Evolutionary conservation across 1,140 invertebrate genomes (phyloP), one percentile per base, ranked within the genome.

Genomic region (Caenorhabditis inopinata): DNA sequence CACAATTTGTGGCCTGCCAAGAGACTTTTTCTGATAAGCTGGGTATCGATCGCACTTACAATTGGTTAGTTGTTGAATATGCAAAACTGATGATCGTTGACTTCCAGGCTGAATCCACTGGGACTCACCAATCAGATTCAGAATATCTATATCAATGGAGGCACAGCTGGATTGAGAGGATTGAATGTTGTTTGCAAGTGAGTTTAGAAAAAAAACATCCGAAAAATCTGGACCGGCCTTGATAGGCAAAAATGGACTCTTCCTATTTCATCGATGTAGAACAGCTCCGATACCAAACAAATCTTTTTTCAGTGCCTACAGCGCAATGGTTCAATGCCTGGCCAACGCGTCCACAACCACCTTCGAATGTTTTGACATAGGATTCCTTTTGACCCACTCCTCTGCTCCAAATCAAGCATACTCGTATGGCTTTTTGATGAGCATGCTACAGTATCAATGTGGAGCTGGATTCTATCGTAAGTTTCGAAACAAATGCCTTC

Each of bases 391-490:
- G 25, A 78, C 14, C 14, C 38, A 76, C 38, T 82, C 83, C 23
- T n/a, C 42, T 32, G 29, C 53, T 45, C 79, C 74, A 16, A 75
- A 77, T 35, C 27, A 76, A 27, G 82, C 82, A 27, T 83, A 83
- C 47, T 45, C 73, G 12, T 83, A 83, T 68, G 49, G 76, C 14
- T 73, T 76, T 27, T 16, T 83, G 14, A 83, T 83, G 82, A 83
- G 47, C 18, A 82, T 81, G 79, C 51, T 78, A 18, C 74, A 76
- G 25, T 83, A 79, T 47, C 79, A 83, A 42, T 83, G 82, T 62
- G 82, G 82, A 62, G 79, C 82, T 42, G 82, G 82, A 48, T 83
- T 83, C 81, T 83, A 83, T 48, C 68, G 82, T 83, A 68, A 78
- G 74, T 53, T 53, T 23, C 14, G 32, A 48, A 79, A 27, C 2